Conservation (phyloP, 2,113 vertebrate genomes). For the Gymnarchus niloticus region DNA sequence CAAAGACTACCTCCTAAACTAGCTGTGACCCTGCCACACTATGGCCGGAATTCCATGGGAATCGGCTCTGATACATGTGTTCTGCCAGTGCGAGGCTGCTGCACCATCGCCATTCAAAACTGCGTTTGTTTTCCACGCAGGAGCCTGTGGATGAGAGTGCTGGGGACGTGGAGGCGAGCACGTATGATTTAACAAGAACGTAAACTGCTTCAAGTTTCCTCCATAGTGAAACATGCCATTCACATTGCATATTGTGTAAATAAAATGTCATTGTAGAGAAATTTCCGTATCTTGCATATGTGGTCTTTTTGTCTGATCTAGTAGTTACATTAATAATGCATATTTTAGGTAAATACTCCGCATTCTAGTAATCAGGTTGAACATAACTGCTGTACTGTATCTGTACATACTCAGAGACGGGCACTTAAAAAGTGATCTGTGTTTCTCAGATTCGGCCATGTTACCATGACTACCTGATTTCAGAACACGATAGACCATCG, state of each 20-base stretch:
- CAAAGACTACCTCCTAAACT: constrained; percentile 39
- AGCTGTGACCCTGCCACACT: constrained; percentile 46
- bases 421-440: background rate
- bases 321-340: background rate
- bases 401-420: background rate
- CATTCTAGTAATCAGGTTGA: background rate
- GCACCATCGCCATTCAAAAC: constrained; percentile 39
- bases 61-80: constrained; percentile 34
- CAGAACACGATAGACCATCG: background rate
- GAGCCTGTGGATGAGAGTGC: background rate
- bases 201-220: background rate
- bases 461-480: background rate
- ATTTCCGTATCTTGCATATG: background rate
- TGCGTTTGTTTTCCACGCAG: background rate
- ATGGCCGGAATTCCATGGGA: constrained; percentile 38
- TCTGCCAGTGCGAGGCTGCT: constrained; percentile 43
- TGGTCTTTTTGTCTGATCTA: background rate
- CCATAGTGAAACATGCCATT: background rate
- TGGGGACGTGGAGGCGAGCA: background rate
- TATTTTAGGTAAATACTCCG: background rate
- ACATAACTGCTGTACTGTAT: background rate
- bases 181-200: background rate
- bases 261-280: background rate
- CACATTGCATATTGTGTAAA: background rate
- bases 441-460: background rate